Percentiles rank a stretch among this genome's conserved stretches.
These are phyloP conservation scores for Lordiphosa andalusiaca DNA, from an alignment of 2,888 invertebrate genomes.

Conservation along the genomic window DNA sequence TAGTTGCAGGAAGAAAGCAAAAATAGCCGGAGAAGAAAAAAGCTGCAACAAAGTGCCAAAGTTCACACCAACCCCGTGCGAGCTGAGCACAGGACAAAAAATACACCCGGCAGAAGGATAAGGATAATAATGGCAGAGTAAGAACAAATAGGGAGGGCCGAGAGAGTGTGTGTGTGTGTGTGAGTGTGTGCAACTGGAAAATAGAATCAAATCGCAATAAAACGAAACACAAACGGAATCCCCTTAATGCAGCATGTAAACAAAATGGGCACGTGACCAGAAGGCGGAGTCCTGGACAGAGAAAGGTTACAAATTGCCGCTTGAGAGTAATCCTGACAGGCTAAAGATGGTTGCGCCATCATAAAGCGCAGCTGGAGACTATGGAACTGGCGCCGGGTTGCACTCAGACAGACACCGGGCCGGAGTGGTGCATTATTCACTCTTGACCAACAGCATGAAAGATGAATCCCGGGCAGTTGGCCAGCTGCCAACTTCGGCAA, in stretches of 20 bases:
- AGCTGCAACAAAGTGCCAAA: slow-evolving; percentile 76
- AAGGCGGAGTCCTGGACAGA: slow-evolving; percentile 24
- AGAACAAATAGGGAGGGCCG: slow-evolving; percentile 42
- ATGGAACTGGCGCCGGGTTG: slow-evolving; percentile 20
- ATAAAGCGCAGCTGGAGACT: slow-evolving; percentile 33
- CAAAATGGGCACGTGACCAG: slow-evolving; percentile 77
- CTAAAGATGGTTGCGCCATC: slow-evolving; percentile 46
- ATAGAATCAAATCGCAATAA: slow-evolving; percentile 69
- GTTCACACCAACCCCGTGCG: slow-evolving; percentile 77
- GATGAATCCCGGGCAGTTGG: slow-evolving; percentile 21
- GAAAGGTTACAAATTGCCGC: slow-evolving; percentile 54
- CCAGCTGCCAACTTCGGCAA: slow-evolving; percentile 15
- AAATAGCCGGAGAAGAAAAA: slow-evolving; percentile 32
- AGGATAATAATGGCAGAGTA: slow-evolving; percentile 55
- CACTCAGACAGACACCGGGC: slow-evolving; percentile 1
- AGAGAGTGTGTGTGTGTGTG: slow-evolving; percentile 1
- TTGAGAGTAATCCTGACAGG: slow-evolving; percentile 46
- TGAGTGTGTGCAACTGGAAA: slow-evolving; percentile 29
- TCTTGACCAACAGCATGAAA: slow-evolving; percentile 26
- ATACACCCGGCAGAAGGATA: slow-evolving; percentile 36
- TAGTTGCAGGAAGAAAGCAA: slow-evolving; percentile 40
- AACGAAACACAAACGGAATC: slow-evolving; percentile 67
- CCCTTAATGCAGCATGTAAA: slow-evolving; percentile 77
- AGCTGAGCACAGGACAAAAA: slow-evolving; percentile 1
- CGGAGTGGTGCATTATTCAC: slow-evolving; percentile 35